Evolutionary conservation across 2,797 vertebrate species (phyloP), one percentile per base, ranked within the genome.

Genomic region (Sciurus vulgaris): DNA sequence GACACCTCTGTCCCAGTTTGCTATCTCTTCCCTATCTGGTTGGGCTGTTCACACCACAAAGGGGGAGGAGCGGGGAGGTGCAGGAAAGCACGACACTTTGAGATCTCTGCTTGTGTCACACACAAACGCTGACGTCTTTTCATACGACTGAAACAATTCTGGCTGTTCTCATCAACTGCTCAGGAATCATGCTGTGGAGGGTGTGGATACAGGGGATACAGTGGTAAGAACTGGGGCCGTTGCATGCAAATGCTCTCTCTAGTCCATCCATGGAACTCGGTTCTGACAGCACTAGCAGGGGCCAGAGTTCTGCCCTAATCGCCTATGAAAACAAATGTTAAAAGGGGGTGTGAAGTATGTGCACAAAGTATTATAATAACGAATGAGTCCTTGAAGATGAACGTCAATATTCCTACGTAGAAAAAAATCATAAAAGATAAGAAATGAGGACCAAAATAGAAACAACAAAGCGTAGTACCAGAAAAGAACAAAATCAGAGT

Each of bases 401-500:
- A 10, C 41, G 1, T 87, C 44, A 89, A 84, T 47, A 47, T 86
- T 67, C 4, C 10, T 17, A 28, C 12, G 13, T 28, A 70, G 69
- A 51, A 70, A 94, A 41, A 86, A 61, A 44, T 26, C 7, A 61
- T 3, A 63, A 67, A 93, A 76, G 14, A 79, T 11, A 85, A 90
- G 8, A 78, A 89, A 93, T 51, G 10, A 8, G n/a, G 86, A 47
- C 65, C 26, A 26, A 51, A 79, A 79, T 65, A 49, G 41, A 92
- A 79, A 67, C 12, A 78, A 35, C 7, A 88, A 85, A 72, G 67
- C 7, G 7, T 28, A 41, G 0, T 13, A 18, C 11, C 82, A 38
- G 35, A 35, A 89, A 92, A 77, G 61, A 30, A 14, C 18, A 70
- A 54, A 69, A 13, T 59, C 63, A 54, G 49, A 47, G 5, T 28